Percentiles rank a stretch among this genome's conserved stretches.
Conservation (phyloP, 2,888 invertebrate genomes). For the Leptarthrus brevirostris region DNA sequence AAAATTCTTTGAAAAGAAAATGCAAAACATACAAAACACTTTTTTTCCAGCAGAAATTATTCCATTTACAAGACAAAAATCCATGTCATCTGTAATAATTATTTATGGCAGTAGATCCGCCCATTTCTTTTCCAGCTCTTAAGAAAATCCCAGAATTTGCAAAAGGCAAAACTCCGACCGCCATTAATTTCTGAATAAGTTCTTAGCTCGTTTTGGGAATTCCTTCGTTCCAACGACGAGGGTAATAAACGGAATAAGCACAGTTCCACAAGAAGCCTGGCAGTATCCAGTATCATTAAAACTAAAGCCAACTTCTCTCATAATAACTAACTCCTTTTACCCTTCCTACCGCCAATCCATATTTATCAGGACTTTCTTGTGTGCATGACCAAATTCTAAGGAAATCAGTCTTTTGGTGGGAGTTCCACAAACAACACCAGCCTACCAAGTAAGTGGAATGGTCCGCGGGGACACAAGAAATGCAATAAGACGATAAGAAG, state of each 20-base stretch:
- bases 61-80: not conserved
- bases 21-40: too few species aligned
- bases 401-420: too few species aligned
- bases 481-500: not conserved
- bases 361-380: not conserved
- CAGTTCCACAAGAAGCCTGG: not conserved
- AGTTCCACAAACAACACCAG: not conserved
- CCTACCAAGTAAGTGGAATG: not conserved
- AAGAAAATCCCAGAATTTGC: not conserved
- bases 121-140: not conserved
- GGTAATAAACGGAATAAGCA: not conserved
- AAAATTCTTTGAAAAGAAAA: too few species aligned
- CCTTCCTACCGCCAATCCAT: not conserved
- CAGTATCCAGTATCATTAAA: not conserved
- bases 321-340: too few species aligned
- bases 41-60: too few species aligned
- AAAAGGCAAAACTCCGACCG: not conserved
- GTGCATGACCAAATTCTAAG: not conserved
- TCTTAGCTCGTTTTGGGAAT: not conserved
- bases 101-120: not conserved
- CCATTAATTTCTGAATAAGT: not conserved
- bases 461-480: not conserved
- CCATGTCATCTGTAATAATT: not conserved
- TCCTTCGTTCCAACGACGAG: not conserved
- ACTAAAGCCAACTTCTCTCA: not conserved